Percentiles rank a stretch among this genome's conserved stretches.
Evolutionary conservation across 1,140 invertebrate species (phyloP).

Genomic region (Trachymyrmex septentrionalis): DNA sequence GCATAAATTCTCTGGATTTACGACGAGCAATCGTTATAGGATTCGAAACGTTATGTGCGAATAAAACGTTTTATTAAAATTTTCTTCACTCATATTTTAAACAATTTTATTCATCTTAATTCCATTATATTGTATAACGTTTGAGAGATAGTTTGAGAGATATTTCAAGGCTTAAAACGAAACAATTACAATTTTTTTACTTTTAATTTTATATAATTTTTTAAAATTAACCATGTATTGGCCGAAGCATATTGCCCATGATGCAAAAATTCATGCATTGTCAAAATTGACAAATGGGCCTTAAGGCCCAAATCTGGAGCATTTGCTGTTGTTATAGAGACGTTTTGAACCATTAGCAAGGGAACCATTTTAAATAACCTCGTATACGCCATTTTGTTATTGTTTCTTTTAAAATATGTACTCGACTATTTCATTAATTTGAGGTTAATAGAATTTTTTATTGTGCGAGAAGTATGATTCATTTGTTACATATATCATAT

Average conservation of each 20-base stretch:
- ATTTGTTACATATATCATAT: not conserved
- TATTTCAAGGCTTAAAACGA: not conserved
- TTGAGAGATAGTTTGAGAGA: not conserved
- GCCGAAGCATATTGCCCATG: not conserved
- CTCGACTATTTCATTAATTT: not conserved
- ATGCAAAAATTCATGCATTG: no score
- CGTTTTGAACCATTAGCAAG: conserved; percentile 38
- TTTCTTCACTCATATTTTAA: not conserved
- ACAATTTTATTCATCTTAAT: not conserved
- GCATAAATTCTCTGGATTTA: conserved; percentile 19
- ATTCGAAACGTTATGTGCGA: not conserved
- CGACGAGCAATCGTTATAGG: not conserved
- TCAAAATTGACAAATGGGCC: conserved; percentile 38
- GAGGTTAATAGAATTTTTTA: not conserved
- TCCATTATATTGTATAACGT: not conserved
- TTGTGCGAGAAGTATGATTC: not conserved
- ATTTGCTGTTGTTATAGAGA: conserved; percentile 20
- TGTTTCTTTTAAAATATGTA: conserved; percentile 27
- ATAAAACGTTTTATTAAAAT: not conserved
- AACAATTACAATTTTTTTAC: not conserved
- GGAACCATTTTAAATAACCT: conserved; percentile 68
- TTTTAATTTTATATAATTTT: conserved; percentile 25
- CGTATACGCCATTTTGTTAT: conserved; percentile 72
- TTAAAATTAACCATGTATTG: not conserved
- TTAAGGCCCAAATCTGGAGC: conserved; percentile 49